phyloP scores from a whole-genome alignment of 2,888 invertebrate species.

The Syrphus vitripennis region DNA sequence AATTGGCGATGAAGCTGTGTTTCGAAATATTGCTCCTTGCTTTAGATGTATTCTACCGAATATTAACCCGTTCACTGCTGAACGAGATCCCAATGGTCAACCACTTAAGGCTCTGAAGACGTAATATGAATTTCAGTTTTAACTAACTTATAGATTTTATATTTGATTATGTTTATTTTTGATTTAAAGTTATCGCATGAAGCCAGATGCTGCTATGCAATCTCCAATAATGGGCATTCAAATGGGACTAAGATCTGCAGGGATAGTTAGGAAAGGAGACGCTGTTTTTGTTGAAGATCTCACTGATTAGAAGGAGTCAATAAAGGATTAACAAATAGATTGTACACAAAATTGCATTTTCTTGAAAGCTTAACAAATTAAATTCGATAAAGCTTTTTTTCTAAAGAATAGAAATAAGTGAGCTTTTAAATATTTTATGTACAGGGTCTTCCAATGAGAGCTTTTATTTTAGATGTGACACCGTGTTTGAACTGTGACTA shows the following conservation, averaged over 20 bases:
- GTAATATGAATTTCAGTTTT: slow-evolving; percentile 78
- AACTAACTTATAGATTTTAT: slow-evolving; percentile 13
- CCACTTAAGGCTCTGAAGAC: slow-evolving; percentile 86
- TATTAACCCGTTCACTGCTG: slow-evolving; percentile 86
- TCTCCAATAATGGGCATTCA: slow-evolving; percentile 83
- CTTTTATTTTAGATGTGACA: no score
- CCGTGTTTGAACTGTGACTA: no score
- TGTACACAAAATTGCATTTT: no score
- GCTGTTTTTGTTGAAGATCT: slow-evolving; percentile 81
- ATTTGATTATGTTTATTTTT: not conserved
- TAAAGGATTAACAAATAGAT: not conserved
- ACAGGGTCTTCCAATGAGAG: no score
- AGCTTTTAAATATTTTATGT: no score
- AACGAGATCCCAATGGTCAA: slow-evolving; percentile 84
- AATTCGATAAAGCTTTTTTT: no score
- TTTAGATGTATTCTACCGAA: slow-evolving; percentile 87
- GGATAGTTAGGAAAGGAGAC: slow-evolving; percentile 81
- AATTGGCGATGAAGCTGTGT: slow-evolving; percentile 82
- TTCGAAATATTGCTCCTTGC: slow-evolving; percentile 76
- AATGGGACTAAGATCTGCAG: slow-evolving; percentile 81
- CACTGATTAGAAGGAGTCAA: not conserved
- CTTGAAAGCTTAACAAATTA: no score
- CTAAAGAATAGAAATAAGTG: no score
- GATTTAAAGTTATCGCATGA: slow-evolving; percentile 44
- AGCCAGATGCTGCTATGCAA: not conserved